Percentiles rank a stretch among this genome's conserved stretches.
phyloP scores from a whole-genome alignment of 2,113 vertebrate species.

The Clarias macrocephalus region DNA sequence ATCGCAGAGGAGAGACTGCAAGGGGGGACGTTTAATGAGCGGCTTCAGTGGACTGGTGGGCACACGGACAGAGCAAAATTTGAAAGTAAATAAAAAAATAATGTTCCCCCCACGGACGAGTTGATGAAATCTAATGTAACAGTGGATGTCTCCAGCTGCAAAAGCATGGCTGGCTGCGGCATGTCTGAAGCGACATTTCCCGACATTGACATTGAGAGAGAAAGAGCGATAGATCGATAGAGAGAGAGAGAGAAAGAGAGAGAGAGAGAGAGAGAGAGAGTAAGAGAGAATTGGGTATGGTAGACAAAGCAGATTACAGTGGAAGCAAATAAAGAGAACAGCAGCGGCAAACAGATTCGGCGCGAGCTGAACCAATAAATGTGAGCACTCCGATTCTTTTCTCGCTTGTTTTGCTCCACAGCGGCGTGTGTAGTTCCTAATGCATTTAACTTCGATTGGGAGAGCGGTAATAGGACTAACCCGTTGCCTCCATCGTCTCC shows the following conservation, averaged over 20 bases:
- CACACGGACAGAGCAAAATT: constrained; percentile 38
- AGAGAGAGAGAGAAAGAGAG: constrained; percentile 43
- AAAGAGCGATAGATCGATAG: constrained; percentile 36
- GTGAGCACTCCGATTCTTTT: constrained; percentile 67
- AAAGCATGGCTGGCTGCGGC: constrained; percentile 38
- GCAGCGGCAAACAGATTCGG: constrained; percentile 67
- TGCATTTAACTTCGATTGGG: constrained; percentile 76
- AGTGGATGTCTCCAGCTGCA: constrained; percentile 32
- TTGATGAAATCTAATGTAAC: constrained; percentile 79
- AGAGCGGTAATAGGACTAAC: constrained; percentile 73
- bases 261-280: constrained; percentile 42
- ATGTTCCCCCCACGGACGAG: constrained; percentile 61
- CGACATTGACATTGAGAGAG: constrained; percentile 51
- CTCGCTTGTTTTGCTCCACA: constrained; percentile 63
- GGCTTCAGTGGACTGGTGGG: constrained; percentile 67
- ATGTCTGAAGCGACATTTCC: constrained; percentile 68
- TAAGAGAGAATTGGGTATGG: constrained; percentile 42
- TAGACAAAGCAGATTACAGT: constrained; percentile 68
- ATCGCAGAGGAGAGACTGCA: constrained; percentile 42
- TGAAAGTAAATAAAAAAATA: constrained; percentile 33
- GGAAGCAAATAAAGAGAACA: constrained; percentile 71
- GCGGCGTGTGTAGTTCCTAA: constrained; percentile 70
- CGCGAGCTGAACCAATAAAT: constrained; percentile 77
- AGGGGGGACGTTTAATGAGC: constrained; percentile 74
- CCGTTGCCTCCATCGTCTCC: constrained; percentile 66